Base-by-base conservation (phyloP, 2,797 vertebrate genomes). In the Carapus acus region DNA sequence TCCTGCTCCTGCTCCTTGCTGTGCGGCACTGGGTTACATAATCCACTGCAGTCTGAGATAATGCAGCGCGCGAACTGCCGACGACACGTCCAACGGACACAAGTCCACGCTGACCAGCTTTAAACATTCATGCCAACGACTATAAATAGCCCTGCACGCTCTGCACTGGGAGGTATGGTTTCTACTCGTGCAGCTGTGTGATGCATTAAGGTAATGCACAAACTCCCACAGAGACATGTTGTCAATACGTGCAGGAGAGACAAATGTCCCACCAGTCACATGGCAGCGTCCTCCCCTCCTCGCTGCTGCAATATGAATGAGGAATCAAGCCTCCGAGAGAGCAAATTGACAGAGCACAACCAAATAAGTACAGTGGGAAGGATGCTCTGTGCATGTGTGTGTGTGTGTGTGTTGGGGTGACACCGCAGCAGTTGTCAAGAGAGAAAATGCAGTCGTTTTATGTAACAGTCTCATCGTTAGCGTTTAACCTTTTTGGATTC, bases 1-100 rank as follows among this genome's bases (percentile, higher is more conserved):
- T 54, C 54, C 53, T 63, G 58, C 49, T 34, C 57, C 60, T 57
- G 29, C 58, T 54, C 54, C 53, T 63, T 22, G 38, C 74, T 61
- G 62, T 66, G 62, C 73, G 56, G 55, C 72, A 58, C 16, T 54
- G 75, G 67, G 59, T 79, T 86, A 83, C 75, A 82, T 86, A 85
- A 86, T 68, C 61, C 62, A 81, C 83, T 85, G 83, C 83, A 85
- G 84, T 81, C 79, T 79, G 79, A 74, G 68, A 71, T 58, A 79
- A 68, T 41, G 77, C 78, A 78, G 76, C 78, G 15, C 16, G 70
- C 51, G n/a, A 67, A 3, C 24, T 0, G 39, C 62, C 17, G 58
- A 61, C 22, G 15, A 22, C 50, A 65, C 49, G 43, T 18, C 22
- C 16, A 3, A 38, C 45, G 48, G 22, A 54, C 46, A 53, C 47